phyloP scores from a whole-genome alignment of 2,113 vertebrate species.

The Stigmatopora argus region DNA sequence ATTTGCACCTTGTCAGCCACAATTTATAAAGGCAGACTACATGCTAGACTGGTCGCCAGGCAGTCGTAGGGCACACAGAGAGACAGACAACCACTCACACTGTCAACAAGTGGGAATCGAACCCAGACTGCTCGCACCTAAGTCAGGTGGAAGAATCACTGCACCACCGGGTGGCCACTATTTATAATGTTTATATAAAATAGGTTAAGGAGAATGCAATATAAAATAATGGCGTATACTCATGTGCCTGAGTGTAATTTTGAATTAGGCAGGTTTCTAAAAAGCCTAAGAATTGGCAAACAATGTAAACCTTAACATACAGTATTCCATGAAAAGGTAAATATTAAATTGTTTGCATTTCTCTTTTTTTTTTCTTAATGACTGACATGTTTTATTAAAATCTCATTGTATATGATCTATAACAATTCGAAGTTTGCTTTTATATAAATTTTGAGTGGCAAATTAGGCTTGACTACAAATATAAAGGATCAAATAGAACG shows the following conservation, averaged over 20 bases:
- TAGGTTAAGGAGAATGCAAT: too few relatives aligned
- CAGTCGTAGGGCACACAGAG: too few relatives aligned
- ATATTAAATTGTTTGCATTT: background rate
- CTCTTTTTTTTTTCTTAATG: background rate
- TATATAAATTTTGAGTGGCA: background rate
- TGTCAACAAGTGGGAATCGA: too few relatives aligned
- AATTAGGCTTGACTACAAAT: conserved; percentile 1
- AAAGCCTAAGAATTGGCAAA: background rate
- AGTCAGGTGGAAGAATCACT: too few relatives aligned
- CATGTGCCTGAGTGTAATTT: background rate
- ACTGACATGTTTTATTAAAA: background rate
- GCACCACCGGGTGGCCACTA: too few relatives aligned
- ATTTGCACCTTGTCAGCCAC: too few relatives aligned
- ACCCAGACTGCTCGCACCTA: too few relatives aligned
- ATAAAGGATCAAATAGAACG: background rate
- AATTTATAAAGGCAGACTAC: too few relatives aligned
- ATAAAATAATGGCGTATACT: too few relatives aligned
- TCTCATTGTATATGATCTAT: background rate
- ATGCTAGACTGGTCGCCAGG: too few relatives aligned
- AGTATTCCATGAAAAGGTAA: background rate
- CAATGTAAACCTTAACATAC: background rate
- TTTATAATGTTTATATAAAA: too few relatives aligned
- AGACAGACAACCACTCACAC: too few relatives aligned
- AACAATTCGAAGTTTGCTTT: background rate
- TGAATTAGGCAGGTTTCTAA: background rate